phyloP scores from a whole-genome alignment of 2,888 invertebrate species.

The Molorchus minor region DNA sequence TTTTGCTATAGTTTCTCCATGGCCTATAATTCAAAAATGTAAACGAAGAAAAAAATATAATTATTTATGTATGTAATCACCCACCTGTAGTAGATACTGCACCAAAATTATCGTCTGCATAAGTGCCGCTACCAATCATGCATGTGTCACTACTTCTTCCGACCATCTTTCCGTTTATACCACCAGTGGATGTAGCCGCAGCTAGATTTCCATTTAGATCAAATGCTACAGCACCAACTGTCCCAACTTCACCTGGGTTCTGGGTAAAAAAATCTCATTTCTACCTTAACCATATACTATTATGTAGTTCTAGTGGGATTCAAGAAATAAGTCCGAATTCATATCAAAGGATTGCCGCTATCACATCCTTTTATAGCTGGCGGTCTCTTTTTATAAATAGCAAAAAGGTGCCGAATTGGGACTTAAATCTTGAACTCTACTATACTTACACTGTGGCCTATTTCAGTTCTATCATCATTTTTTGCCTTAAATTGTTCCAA shows the following conservation, averaged over 20 bases:
- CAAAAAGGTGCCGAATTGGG: no score
- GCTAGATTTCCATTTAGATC: constrained; percentile 78
- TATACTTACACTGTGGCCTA: constrained; percentile 60
- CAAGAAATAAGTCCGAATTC: not conserved
- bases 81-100: constrained; percentile 82
- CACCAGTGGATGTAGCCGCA: constrained; percentile 86
- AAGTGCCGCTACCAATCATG: constrained; percentile 77
- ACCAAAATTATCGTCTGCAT: constrained; percentile 76
- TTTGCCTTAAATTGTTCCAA: constrained; percentile 69
- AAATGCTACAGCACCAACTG: constrained; percentile 86
- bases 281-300: not conserved
- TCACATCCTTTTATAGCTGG: not conserved
- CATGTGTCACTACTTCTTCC: constrained; percentile 84
- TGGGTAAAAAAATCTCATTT: constrained; percentile 27
- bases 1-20: constrained; percentile 83
- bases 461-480: constrained; percentile 68
- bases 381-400: no score
- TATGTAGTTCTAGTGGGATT: not conserved
- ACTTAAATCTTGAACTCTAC: no score
- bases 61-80: not conserved
- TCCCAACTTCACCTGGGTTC: constrained; percentile 72
- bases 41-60: not conserved
- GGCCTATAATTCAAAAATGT: constrained; percentile 67
- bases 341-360: constrained; percentile 27
- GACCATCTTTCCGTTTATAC: constrained; percentile 80